phyloP scores from a whole-genome alignment of 2,113 vertebrate species.

The Chionis minor region DNA sequence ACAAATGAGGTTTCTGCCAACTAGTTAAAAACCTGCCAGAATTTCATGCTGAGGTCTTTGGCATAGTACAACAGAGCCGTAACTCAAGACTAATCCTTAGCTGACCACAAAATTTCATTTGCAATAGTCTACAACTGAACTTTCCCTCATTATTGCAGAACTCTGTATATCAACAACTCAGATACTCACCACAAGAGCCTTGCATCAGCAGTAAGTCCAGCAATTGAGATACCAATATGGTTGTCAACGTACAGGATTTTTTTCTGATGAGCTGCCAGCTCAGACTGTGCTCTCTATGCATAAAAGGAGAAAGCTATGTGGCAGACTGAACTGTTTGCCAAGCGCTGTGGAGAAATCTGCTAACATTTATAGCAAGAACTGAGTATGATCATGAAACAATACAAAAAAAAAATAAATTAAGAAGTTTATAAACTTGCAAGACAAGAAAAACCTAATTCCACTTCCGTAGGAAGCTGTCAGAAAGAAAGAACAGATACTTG shows the following conservation, averaged over 20 bases:
- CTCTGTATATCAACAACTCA: background rate
- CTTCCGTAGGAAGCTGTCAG: background rate
- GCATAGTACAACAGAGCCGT: background rate
- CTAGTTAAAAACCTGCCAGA: background rate
- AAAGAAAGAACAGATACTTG: background rate
- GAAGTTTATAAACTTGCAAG: background rate
- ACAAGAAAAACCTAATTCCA: background rate
- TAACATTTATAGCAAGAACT: background rate
- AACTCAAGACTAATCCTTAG: background rate
- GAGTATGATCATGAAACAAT: background rate
- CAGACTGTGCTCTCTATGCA: constrained; percentile 93
- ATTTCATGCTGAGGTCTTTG: background rate
- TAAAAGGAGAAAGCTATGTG: constrained; percentile 29
- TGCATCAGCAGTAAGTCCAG: constrained; percentile 96
- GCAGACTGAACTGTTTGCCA: constrained; percentile 2
- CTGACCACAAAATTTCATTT: background rate
- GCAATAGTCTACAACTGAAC: constrained; percentile 12
- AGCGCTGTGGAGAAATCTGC: constrained; percentile 22
- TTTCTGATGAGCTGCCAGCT: constrained; percentile 98
- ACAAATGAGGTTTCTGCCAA: constrained; percentile 1
- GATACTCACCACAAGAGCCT: constrained; percentile 89
- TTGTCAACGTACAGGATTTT: constrained; percentile 99
- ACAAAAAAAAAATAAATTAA: background rate
- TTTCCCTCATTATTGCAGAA: constrained; percentile 49
- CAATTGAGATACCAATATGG: constrained; percentile 97